phyloP scores from a whole-genome alignment of 2,888 invertebrate species.

The Spodoptera exigua region DNA sequence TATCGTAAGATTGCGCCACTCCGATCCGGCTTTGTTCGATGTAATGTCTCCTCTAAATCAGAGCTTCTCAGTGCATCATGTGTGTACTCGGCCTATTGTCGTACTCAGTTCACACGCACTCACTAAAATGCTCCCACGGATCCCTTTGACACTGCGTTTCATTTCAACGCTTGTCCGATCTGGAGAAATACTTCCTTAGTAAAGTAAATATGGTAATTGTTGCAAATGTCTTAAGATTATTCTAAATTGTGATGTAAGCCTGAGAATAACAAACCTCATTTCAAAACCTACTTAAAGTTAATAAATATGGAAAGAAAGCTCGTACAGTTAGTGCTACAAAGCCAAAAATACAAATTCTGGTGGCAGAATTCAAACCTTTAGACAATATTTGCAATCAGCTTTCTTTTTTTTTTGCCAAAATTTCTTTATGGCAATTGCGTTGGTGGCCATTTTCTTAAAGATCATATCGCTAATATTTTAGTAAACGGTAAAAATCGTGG shows the following conservation, averaged over 20 bases:
- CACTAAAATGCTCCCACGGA: conserved; percentile 85
- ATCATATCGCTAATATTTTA: conserved; percentile 20
- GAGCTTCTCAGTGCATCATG: conserved; percentile 76
- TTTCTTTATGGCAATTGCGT: conserved; percentile 30
- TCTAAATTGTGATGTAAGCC: background rate
- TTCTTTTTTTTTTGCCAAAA: conserved; percentile 49
- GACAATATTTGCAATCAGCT: conserved; percentile 31
- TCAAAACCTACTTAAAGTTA: conserved; percentile 3
- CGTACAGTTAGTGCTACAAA: conserved; percentile 14
- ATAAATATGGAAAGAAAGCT: conserved; percentile 24
- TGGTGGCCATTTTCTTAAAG: conserved; percentile 30
- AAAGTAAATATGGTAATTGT: conserved; percentile 36
- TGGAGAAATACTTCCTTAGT: conserved; percentile 62
- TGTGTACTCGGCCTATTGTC: conserved; percentile 81
- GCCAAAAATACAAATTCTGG: conserved; percentile 34
- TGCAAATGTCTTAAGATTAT: conserved; percentile 3
- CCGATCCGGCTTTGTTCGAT: conserved; percentile 81
- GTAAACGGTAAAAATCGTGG: conserved; percentile 15
- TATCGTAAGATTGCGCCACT: conserved; percentile 79
- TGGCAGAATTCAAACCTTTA: background rate
- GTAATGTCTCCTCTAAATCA: conserved; percentile 86
- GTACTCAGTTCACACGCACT: conserved; percentile 82
- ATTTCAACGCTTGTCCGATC: conserved; percentile 53
- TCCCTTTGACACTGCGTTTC: conserved; percentile 61
- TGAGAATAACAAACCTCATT: background rate